These are phyloP conservation scores for Glyphotaelius pellucidus DNA, from an alignment of 2,888 invertebrate species.

Conservation along the genomic window DNA sequence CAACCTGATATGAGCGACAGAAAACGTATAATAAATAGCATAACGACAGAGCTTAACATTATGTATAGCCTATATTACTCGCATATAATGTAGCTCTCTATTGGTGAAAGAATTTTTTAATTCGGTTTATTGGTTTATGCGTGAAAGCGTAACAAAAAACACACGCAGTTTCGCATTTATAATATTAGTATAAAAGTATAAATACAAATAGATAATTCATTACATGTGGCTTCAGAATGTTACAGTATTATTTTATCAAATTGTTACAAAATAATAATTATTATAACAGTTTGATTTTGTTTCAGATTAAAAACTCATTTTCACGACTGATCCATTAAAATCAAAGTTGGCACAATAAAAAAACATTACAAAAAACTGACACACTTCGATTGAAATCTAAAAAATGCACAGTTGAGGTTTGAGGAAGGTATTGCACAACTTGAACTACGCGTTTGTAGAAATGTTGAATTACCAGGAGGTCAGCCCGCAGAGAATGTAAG, in stretches of 20 bases:
- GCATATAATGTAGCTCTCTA: no score
- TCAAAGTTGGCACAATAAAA: not conserved
- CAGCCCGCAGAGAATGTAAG: not conserved
- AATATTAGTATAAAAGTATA: no score
- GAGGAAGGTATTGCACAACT: conserved; percentile 19
- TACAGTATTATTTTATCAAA: not conserved
- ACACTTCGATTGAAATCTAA: conserved; percentile 15
- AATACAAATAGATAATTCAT: not conserved
- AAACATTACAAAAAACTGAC: not conserved
- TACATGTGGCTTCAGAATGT: not conserved
- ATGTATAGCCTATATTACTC: no score
- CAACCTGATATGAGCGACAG: no score
- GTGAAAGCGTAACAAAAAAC: no score
- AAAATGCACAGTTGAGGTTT: conserved; percentile 12
- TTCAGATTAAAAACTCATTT: not conserved
- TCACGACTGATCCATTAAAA: conserved; percentile 30
- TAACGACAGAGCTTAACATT: no score
- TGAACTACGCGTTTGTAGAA: not conserved
- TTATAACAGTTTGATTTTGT: not conserved
- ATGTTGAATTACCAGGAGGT: conserved; percentile 18
- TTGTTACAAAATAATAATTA: not conserved
- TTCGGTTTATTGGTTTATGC: no score
- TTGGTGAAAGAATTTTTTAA: no score
- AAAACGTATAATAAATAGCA: no score
- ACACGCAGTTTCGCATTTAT: no score